Conservation (phyloP, 2,888 invertebrate genomes). For the Phortica magna region DNA sequence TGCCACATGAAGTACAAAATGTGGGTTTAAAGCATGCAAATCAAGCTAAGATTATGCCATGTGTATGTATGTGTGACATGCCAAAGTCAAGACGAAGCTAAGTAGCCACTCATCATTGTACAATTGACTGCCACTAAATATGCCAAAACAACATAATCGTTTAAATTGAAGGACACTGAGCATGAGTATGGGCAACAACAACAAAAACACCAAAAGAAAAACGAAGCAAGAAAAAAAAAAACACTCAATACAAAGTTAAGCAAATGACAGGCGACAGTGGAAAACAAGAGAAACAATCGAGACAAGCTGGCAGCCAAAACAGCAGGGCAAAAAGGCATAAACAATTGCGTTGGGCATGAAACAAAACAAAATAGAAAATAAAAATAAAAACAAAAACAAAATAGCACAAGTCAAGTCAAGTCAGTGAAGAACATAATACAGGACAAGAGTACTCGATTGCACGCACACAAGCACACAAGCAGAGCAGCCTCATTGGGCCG, state of each 20-base stretch:
- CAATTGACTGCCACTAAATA: not conserved
- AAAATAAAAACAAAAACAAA: not conserved
- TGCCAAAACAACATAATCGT: not conserved
- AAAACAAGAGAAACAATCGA: not conserved
- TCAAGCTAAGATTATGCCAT: not conserved
- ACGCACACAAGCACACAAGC: not conserved
- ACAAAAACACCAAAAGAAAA: not conserved
- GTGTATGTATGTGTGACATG: too few species aligned
- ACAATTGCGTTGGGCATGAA: too few species aligned
- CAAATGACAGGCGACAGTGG: not conserved
- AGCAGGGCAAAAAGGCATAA: not conserved
- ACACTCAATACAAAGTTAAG: not conserved
- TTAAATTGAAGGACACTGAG: not conserved
- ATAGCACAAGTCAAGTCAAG: not conserved
- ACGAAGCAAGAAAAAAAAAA: not conserved
- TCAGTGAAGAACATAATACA: not conserved
- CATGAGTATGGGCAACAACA: not conserved
- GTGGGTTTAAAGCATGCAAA: not conserved
- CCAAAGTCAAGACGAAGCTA: not conserved
- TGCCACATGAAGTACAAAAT: not conserved
- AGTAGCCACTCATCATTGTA: conserved; percentile 24
- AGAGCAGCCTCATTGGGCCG: not conserved
- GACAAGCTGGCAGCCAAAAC: not conserved
- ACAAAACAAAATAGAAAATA: not conserved
- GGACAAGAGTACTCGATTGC: not conserved